Evolutionary conservation across 1,140 invertebrate genomes (phyloP).

Genomic region (Diorhabda sublineata): DNA sequence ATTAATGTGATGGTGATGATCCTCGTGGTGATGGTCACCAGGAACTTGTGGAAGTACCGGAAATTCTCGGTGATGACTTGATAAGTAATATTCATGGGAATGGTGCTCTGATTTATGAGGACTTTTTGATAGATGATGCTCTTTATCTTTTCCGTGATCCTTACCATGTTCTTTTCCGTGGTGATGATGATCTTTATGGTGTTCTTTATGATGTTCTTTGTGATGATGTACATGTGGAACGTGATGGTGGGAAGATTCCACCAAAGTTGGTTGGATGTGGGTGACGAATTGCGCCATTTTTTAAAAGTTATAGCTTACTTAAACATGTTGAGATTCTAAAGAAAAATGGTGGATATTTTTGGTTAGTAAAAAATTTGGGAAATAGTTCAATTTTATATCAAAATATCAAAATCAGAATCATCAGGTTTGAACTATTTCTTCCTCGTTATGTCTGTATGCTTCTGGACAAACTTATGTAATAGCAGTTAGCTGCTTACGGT

Average conservation of each 20-base stretch:
- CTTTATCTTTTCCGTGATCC: constrained; percentile 24
- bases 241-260: constrained; percentile 54
- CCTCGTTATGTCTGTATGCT: no score
- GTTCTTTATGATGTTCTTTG: constrained; percentile 34
- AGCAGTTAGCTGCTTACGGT: no score
- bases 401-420: no score
- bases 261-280: constrained; percentile 54
- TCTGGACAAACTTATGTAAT: no score
- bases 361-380: background rate
- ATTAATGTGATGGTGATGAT: constrained; percentile 29
- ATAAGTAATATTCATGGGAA: background rate
- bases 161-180: constrained; percentile 43
- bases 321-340: background rate
- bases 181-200: constrained; percentile 31
- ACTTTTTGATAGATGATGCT: constrained; percentile 11
- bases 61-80: constrained; percentile 28
- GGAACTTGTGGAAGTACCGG: constrained; percentile 40
- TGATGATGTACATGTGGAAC: constrained; percentile 47
- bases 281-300: constrained; percentile 56
- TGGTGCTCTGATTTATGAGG: constrained; percentile 11
- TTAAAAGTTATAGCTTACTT: background rate
- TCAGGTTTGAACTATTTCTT: no score
- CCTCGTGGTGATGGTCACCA: constrained; percentile 28
- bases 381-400: background rate
- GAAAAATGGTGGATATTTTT: background rate